Percentiles rank a stretch among this genome's conserved stretches.
phyloP scores from a whole-genome alignment of 2,113 vertebrate genomes.

The Platysternon megacephalum region DNA sequence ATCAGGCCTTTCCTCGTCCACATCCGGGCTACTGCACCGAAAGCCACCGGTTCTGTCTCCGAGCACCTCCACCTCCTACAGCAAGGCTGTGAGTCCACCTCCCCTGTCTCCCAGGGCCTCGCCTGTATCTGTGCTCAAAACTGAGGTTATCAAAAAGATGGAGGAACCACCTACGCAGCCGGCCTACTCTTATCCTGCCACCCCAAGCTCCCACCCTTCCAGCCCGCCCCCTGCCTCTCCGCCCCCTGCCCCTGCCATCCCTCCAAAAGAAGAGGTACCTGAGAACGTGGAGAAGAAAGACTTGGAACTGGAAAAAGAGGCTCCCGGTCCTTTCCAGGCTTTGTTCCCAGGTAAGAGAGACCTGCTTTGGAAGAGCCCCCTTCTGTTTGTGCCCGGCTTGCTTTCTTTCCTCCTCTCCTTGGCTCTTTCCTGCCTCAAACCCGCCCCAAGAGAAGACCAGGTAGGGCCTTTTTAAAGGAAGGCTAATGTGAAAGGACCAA shows the following conservation, averaged over 20 bases:
- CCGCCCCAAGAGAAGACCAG: constrained; percentile 26
- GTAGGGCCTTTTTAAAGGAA: background rate
- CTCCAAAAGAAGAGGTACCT: constrained; percentile 86
- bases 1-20: constrained; percentile 76
- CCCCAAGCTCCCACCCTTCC: constrained; percentile 83
- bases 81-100: constrained; percentile 84
- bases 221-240: constrained; percentile 80
- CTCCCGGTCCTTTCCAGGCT: constrained; percentile 82
- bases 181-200: constrained; percentile 85
- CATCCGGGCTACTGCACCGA: constrained; percentile 82
- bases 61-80: constrained; percentile 81
- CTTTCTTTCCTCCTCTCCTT: constrained; percentile 19
- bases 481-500: background rate
- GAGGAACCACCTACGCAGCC: constrained; percentile 84
- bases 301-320: constrained; percentile 82
- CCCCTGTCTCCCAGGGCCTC: constrained; percentile 83
- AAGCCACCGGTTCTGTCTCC: constrained; percentile 83
- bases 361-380: constrained; percentile 34
- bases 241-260: constrained; percentile 80
- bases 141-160: constrained; percentile 89
- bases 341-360: constrained; percentile 87
- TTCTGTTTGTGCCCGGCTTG: constrained; percentile 53
- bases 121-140: constrained; percentile 86
- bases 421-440: constrained; percentile 58
- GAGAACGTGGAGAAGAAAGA: constrained; percentile 86